Conservation (phyloP, 2,888 invertebrate genomes). For the Torymus aiolomorphi region DNA sequence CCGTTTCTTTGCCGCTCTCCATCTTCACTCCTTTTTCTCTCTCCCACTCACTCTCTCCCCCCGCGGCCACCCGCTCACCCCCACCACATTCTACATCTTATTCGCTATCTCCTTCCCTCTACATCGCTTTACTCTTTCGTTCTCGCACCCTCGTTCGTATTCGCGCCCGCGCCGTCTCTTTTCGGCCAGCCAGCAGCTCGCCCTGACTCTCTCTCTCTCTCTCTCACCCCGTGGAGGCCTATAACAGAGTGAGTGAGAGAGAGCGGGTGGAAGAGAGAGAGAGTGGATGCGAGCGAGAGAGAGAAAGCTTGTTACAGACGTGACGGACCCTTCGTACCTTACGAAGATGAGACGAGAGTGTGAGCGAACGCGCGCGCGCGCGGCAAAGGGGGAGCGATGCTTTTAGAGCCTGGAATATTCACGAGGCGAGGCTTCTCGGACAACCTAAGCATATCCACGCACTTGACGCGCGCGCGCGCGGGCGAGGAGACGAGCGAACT, state of each 20-base stretch:
- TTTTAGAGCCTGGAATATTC: constrained; percentile 76
- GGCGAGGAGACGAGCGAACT: no score
- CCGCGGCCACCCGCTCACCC: constrained; percentile 29
- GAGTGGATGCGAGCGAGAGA: constrained; percentile 51
- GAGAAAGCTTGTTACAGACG: constrained; percentile 73
- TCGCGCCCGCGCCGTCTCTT: not conserved
- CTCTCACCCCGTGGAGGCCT: constrained; percentile 59
- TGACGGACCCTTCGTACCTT: constrained; percentile 75
- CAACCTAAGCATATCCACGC: constrained; percentile 63
- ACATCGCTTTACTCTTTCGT: constrained; percentile 39
- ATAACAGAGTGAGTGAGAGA: constrained; percentile 57
- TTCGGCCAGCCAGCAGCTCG: not conserved
- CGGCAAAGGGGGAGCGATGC: constrained; percentile 63
- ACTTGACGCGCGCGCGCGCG: constrained; percentile 32
- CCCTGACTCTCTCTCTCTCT: constrained; percentile 46
- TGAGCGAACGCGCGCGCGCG: constrained; percentile 29
- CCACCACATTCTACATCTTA: constrained; percentile 66
- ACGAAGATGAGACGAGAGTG: constrained; percentile 56
- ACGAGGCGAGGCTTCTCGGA: constrained; percentile 65
- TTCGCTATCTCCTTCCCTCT: constrained; percentile 56
- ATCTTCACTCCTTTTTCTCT: constrained; percentile 39
- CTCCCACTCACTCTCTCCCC: not conserved
- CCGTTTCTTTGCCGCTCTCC: constrained; percentile 31
- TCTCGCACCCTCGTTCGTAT: constrained; percentile 28
- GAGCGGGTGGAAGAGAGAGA: constrained; percentile 51